Conservation (phyloP, 1,140 invertebrate species). For the Stegodyphus dumicola region DNA sequence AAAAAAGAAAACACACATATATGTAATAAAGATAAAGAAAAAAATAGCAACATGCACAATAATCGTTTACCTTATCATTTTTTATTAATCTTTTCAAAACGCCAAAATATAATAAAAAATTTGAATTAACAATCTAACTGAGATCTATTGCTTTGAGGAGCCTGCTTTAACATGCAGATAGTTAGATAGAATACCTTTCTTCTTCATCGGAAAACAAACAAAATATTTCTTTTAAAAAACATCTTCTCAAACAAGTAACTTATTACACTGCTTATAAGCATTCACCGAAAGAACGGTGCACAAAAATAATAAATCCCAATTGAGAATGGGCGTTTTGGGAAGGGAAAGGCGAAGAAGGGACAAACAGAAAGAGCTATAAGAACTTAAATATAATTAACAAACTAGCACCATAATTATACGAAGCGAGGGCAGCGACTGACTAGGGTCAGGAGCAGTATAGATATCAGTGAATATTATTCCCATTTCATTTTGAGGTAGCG, state of each 20-base stretch:
- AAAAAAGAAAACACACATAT: neutral
- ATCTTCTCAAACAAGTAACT: slow-evolving; percentile 38
- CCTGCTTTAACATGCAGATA: slow-evolving; percentile 42
- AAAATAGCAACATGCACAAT: slow-evolving; percentile 40
- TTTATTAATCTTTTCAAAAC: slow-evolving; percentile 7
- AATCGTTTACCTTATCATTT: neutral
- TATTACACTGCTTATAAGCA: slow-evolving; percentile 1
- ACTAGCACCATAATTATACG: slow-evolving; percentile 56
- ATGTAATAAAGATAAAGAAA: slow-evolving; percentile 44
- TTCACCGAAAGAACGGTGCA: slow-evolving; percentile 14
- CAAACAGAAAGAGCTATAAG: too few species aligned
- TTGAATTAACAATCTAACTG: slow-evolving; percentile 43
- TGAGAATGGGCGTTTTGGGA: too few species aligned
- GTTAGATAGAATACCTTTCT: slow-evolving; percentile 17
- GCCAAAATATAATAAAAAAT: slow-evolving; percentile 29
- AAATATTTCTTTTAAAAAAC: slow-evolving; percentile 34
- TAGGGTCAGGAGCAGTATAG: slow-evolving; percentile 55
- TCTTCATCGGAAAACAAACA: slow-evolving; percentile 14
- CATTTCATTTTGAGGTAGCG: slow-evolving; percentile 56
- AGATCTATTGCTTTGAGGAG: slow-evolving; percentile 56
- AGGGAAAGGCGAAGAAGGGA: too few species aligned
- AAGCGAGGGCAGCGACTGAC: slow-evolving; percentile 55
- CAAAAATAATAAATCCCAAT: too few species aligned
- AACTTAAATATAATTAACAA: slow-evolving; percentile 30
- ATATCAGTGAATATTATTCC: slow-evolving; percentile 46